Base-by-base conservation (phyloP, 2,797 vertebrate genomes). In the Pipistrellus kuhlii region DNA sequence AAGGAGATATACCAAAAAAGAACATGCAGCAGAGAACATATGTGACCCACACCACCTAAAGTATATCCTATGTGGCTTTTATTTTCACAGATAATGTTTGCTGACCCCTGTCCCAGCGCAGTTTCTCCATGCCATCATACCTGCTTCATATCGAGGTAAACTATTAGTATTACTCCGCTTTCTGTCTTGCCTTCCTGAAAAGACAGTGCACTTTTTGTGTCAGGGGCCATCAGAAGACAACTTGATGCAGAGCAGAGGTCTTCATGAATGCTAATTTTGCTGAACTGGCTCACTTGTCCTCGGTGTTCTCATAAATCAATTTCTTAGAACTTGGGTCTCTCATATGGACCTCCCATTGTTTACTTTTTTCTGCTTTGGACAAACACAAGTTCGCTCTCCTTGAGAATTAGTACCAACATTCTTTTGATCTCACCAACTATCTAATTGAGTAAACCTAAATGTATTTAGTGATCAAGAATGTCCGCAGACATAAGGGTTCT, bases 371-470 rank as follows among this genome's bases (percentile, higher is more conserved):
- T 85, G 10, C 21, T 75, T 77, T 55, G 41, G 71, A 23, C 32
- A 80, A 66, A 68, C 13, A 38, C 13, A 81, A 81, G 30, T 75
- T 92, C 55, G 13, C 25, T 66, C 62, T 75, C 27, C 21, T 82
- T 94, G 92, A 78, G 17, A 83, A 51, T 93, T 44, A 62, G 17
- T 57, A 62, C 51, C 41, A 59, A 25, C n/a, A 41, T 59, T 83
- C 66, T 85, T 94, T 77, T 51, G 23, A 53, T 35, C 55, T 94
- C 51, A 82, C 23, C 27, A 44, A 41, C n/a, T 78, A 46, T 48
- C 81, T 82, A 66, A 68, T 8, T 35, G 35, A 88, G 71, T 93
- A 41, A 83, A 78, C 5, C 64, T 77, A 88, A 78, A 86, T 44
- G 8, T 44, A 64, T 86, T 77, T 87, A 59, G 57, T 88, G 64